These are phyloP conservation scores for Myotis vivesi DNA, from an alignment of 2,797 vertebrate species.

Conservation along the genomic window DNA sequence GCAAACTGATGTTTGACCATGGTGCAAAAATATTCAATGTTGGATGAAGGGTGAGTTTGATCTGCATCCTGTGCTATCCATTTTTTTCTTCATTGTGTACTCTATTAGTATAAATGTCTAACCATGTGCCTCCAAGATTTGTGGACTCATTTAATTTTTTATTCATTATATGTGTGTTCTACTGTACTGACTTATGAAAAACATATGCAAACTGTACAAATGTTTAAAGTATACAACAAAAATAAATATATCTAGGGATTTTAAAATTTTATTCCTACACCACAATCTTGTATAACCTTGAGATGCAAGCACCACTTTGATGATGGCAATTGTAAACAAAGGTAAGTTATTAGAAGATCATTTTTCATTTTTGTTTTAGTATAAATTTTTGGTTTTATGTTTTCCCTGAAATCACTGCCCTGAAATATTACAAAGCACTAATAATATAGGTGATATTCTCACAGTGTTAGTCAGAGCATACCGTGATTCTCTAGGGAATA, in stretches of 20 bases:
- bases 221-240: neutral
- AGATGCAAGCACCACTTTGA: neutral
- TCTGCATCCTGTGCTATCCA: neutral
- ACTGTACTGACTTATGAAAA: neutral
- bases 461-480: neutral
- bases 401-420: neutral
- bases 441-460: neutral
- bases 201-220: neutral
- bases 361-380: neutral
- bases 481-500: neutral
- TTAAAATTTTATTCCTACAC: neutral
- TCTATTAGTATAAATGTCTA: neutral
- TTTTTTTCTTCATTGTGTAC: neutral
- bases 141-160: constrained; percentile 5
- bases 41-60: neutral
- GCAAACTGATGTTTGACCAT: neutral
- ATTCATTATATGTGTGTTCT: neutral
- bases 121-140: neutral
- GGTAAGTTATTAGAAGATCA: neutral
- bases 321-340: neutral
- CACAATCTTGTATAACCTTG: neutral
- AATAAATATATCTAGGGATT: neutral
- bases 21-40: neutral
- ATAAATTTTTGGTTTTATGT: neutral
- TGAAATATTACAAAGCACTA: neutral